Base-by-base conservation (phyloP, 2,113 vertebrate species). In the Menidia beryllina region DNA sequence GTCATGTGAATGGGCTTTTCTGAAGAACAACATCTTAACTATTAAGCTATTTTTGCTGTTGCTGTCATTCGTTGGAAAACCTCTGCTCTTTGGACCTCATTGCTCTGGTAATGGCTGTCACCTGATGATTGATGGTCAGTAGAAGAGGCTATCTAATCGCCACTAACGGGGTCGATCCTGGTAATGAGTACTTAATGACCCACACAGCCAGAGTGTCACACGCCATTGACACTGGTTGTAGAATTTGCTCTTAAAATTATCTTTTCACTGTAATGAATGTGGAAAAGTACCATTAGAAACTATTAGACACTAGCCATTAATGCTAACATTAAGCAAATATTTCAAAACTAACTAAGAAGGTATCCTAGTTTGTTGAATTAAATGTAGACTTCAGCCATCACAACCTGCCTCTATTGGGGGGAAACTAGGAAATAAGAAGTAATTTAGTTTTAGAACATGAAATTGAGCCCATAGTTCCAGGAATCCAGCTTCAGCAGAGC, bases 101-200 rank as follows among this genome's bases (percentile, higher is more conserved):
- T 3, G 0, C 27, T 27, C 21, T 2, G 2, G 48, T 56, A 64
- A 71, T 5, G 17, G 45, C 81, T 47, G 82, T 69, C 74, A 39
- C 61, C 8, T 0, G 4, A 15, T 86, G 87, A 89, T 70, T 74
- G 80, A 85, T 81, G 71, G 48, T 45, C 61, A 56, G 59, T 70
- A 58, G 69, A 24, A 21, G 61, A 38, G 56, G 60, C 41, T 79
- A 89, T 91, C 89, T 88, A 86, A 91, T 89, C 87, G 66, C 76
- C 64, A 20, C 56, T 62, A 75, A 71, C 19, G 10, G 39, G 64
- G 51, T 34, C 61, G 24, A 20, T 1, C 23, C 48, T 39, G 70
- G 36, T 86, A 87, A 90, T 27, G 85, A 85, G 77, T 67, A 7
- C 72, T 79, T 77, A 52, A 86, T 76, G 71, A 65, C 36, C 48